Evolutionary conservation across 2,888 invertebrate genomes (phyloP).

Genomic region (Epirrhoe alternata): DNA sequence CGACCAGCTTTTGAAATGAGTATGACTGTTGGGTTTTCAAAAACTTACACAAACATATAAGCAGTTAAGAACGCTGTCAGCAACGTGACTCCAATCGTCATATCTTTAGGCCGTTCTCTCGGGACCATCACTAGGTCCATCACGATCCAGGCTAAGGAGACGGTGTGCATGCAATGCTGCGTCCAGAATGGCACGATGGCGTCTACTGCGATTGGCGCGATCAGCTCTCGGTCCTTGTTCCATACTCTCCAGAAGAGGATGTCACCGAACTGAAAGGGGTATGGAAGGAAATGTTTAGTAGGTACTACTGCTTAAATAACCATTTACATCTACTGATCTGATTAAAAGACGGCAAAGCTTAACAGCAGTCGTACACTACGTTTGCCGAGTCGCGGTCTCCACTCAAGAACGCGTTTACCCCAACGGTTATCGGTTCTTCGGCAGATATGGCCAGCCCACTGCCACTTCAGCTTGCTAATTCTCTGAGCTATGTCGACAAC

Average conservation of each 20-base stretch:
- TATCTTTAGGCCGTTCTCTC: slow-evolving; percentile 60
- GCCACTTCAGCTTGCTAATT: too few species aligned
- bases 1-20: too few species aligned
- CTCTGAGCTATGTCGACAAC: too few species aligned
- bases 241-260: slow-evolving; percentile 74
- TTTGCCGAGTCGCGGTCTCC: too few species aligned
- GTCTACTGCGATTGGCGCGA: slow-evolving; percentile 63
- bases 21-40: not conserved
- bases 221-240: slow-evolving; percentile 61
- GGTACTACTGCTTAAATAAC: too few species aligned
- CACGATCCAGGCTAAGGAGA: slow-evolving; percentile 61
- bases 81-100: slow-evolving; percentile 50
- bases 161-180: slow-evolving; percentile 74
- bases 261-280: slow-evolving; percentile 64
- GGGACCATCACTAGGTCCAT: slow-evolving; percentile 66
- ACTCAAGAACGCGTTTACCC: too few species aligned
- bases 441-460: too few species aligned
- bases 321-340: too few species aligned
- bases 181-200: slow-evolving; percentile 66
- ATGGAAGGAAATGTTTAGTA: too few species aligned
- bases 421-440: too few species aligned
- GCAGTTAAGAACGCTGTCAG: slow-evolving; percentile 53
- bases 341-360: too few species aligned
- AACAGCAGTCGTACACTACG: too few species aligned
- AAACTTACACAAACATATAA: slow-evolving; percentile 65